Base-by-base conservation (phyloP, 2,797 vertebrate species). In the Bufotes viridis region DNA sequence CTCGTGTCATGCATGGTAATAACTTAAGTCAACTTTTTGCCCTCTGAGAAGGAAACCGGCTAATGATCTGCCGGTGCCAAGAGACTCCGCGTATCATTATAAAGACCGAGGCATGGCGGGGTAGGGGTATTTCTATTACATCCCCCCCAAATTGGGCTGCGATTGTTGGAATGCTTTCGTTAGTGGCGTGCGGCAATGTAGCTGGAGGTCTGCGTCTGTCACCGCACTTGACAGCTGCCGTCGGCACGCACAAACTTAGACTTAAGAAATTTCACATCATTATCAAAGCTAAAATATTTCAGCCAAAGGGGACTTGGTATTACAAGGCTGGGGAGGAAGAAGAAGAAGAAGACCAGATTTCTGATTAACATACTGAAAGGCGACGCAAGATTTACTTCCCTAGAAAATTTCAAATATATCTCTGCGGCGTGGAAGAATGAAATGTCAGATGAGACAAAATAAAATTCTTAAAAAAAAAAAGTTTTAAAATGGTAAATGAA, bases 211-310 rank as follows among this genome's bases (percentile, higher is more conserved):
- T 93, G 89, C 94, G 96, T 95, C 96, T 96, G 96, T 96, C 95
- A 96, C 96, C 93, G 93, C 95, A 96, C 96, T 96, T 98, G 97
- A 98, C 97, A 98, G 96, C 93, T 95, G 97, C 97, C 97, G 94
- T 94, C 95, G 95, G 97, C 96, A 95, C 95, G 94, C 94, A 93
- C 95, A 95, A 95, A 96, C 96, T 95, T 96, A 97, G 97, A 97
- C 98, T 97, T 96, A 97, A 98, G 65, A 78, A 82, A 97, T 98
- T 99, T 98, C 95, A 98, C 97, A 97, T 98, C 97, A 97, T 98
- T 97, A 98, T 97, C 97, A 97, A 95, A 94, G 60, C 96, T 96
- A 95, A 95, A 95, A 96, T 96, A 95, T 94, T 95, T 96, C 93
- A 97, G 96, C 97, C 97, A 96, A 94, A 88, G 96, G 96, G 96